phyloP scores from a whole-genome alignment of 2,797 vertebrate species.

The Menidia menidia region DNA sequence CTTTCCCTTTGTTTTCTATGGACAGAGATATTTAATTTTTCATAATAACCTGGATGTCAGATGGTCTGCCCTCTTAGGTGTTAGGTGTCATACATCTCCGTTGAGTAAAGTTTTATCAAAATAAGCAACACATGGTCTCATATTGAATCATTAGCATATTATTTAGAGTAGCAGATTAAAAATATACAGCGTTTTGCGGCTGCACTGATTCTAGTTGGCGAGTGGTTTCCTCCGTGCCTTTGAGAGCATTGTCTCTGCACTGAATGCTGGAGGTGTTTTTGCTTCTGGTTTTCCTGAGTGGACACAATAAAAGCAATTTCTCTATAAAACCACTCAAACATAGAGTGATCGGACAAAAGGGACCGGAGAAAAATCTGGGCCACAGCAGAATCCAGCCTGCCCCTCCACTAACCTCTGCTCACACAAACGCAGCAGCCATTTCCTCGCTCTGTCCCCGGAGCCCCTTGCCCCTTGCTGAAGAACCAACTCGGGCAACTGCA shows the following conservation, averaged over 20 bases:
- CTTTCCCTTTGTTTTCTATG: conserved; percentile 17
- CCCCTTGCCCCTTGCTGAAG: conserved; percentile 60
- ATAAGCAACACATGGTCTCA: conserved; percentile 58
- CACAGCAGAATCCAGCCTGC: conserved; percentile 75
- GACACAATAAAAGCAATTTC: conserved; percentile 83
- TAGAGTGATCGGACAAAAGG: conserved; percentile 78
- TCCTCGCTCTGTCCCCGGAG: conserved; percentile 71
- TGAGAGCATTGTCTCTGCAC: conserved; percentile 72
- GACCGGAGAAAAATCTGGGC: conserved; percentile 77
- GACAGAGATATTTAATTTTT: conserved; percentile 30
- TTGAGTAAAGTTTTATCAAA: conserved; percentile 50
- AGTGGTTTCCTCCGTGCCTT: conserved; percentile 75
- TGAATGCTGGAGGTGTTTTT: conserved; percentile 73
- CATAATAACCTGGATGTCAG: conserved; percentile 28
- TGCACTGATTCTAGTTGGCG: conserved; percentile 55
- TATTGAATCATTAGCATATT: conserved; percentile 60
- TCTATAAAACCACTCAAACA: conserved; percentile 77
- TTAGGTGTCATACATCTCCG: conserved; percentile 9
- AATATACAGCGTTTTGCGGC: conserved; percentile 47
- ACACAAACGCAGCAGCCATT: conserved; percentile 78
- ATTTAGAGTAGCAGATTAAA: conserved; percentile 61
- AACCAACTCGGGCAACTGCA: conserved; percentile 60
- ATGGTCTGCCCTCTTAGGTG: conserved; percentile 21
- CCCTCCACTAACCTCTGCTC: conserved; percentile 76
- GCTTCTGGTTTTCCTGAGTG: conserved; percentile 73